phyloP scores from a whole-genome alignment of 2,113 vertebrate species.

The Thamnophis sirtalis region DNA sequence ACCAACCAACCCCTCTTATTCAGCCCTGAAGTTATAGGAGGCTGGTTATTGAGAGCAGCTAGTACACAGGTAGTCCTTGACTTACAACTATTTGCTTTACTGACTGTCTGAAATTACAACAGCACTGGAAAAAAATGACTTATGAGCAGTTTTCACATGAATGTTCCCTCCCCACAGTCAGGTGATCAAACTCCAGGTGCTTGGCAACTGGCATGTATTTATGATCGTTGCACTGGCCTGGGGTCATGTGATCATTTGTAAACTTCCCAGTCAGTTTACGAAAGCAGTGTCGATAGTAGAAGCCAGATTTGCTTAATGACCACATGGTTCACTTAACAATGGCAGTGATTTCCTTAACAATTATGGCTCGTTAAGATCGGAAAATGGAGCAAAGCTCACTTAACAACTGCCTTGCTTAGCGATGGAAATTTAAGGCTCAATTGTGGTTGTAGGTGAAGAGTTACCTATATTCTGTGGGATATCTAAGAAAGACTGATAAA shows the following conservation, averaged over 20 bases:
- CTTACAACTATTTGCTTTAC: background rate
- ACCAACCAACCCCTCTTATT: conserved; percentile 39
- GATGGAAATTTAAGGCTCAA: background rate
- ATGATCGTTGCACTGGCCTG: background rate
- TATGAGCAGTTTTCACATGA: background rate
- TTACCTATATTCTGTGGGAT: background rate
- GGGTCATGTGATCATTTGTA: background rate
- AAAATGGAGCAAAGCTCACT: background rate
- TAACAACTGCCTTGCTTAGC: background rate
- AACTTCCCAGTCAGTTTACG: background rate
- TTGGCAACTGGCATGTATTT: background rate
- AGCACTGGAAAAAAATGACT: too few relatives aligned
- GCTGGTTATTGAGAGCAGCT: background rate
- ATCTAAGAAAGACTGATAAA: background rate
- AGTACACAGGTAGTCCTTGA: background rate
- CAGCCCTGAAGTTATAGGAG: background rate
- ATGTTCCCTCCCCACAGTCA: background rate
- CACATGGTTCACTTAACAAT: background rate
- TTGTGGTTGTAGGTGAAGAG: background rate
- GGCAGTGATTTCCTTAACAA: background rate
- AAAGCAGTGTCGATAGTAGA: background rate
- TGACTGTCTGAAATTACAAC: background rate
- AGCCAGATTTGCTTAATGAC: background rate
- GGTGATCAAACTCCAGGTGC: background rate
- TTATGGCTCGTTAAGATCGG: background rate